A percentile compares a stretch with the other conserved stretches of the same genome.
Evolutionary conservation across 53 echinoderm and acorn worm species (phyloP).

Genomic region (Echinarachnius parma): DNA sequence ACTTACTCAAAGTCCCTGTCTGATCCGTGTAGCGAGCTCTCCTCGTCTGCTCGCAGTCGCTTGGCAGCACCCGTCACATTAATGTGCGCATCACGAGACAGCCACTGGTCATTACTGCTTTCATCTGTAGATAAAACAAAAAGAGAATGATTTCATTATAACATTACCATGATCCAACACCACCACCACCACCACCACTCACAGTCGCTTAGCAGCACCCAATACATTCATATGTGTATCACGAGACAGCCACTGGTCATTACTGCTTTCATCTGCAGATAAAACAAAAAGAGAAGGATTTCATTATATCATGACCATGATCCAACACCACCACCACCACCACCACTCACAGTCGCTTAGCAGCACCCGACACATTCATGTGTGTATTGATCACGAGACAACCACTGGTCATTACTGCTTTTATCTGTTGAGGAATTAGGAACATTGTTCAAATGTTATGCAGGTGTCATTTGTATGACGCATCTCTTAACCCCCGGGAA

Average conservation of each 20-base stretch:
- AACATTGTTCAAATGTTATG: too few relatives aligned
- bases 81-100: constrained; percentile 53
- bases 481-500: too few relatives aligned
- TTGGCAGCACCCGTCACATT: constrained; percentile 57
- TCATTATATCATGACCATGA: not conserved
- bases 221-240: constrained; percentile 50
- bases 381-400: constrained; percentile 49
- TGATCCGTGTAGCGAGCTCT: constrained; percentile 81
- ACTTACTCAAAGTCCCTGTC: constrained; percentile 97
- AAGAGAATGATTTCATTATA: not conserved
- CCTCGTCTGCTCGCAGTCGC: constrained; percentile 78
- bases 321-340: too few relatives aligned
- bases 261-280: constrained; percentile 41
- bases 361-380: constrained; percentile 49
- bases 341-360: constrained; percentile 79
- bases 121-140: constrained; percentile 13
- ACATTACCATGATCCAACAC: too few relatives aligned
- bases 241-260: constrained; percentile 59
- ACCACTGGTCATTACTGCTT: constrained; percentile 58
- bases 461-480: too few relatives aligned
- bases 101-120: constrained; percentile 58
- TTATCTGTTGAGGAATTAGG: constrained; percentile 19
- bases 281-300: not conserved
- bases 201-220: constrained; percentile 65
- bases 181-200: too few relatives aligned